Base-by-base conservation (phyloP, 2,113 vertebrate genomes). In the Cynoglossus semilaevis region DNA sequence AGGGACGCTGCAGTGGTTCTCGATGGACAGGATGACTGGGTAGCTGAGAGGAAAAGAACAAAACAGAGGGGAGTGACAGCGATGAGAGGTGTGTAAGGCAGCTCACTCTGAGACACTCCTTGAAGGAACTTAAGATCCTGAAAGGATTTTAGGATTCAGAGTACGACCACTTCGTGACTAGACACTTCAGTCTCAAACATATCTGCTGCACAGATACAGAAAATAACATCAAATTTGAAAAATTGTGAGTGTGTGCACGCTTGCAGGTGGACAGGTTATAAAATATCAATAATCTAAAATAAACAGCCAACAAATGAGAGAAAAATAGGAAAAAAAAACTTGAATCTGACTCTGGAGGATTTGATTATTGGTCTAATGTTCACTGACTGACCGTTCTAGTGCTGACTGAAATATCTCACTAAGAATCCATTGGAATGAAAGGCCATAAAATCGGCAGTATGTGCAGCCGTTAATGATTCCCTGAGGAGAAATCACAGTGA, bases 1-100 rank as follows among this genome's bases (percentile, higher is more conserved):
- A 40, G 88, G 11, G 0, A 99, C 94, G 0, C 95, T 98, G 86
- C 97, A 99, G 80, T 99, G 97, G 85, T 99, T 99, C 90, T 98
- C 97, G 1, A 99, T 91, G 16, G 97, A 99, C 74, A 99, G 85
- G 84, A 99, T 98, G 73, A 98, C 93, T 0, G 97, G 97, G 67
- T 94, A 99, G 46, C 97, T 99, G 79, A 4, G 6, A 29, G 6
- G 41, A 61, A 22, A 74, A 4, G 38, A 40, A 34, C 47, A 15
- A 34, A 63, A 11, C 51, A 53, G 15, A 69, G 6, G 16, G 42
- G 50, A 43, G 9, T 29, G 3, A 11, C 48, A n/a, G n/a, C n/a
- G n/a, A n/a, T n/a, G 3, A 29, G 22, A 29, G 22, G 2, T 29
- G 22, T 29, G 3, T 29, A 6, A 47, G 46, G 44, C 16, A 18